Percentiles rank a stretch among this genome's conserved stretches.
Evolutionary conservation across 2,888 invertebrate genomes (phyloP).

Genomic region (Diplolepis rosae): DNA sequence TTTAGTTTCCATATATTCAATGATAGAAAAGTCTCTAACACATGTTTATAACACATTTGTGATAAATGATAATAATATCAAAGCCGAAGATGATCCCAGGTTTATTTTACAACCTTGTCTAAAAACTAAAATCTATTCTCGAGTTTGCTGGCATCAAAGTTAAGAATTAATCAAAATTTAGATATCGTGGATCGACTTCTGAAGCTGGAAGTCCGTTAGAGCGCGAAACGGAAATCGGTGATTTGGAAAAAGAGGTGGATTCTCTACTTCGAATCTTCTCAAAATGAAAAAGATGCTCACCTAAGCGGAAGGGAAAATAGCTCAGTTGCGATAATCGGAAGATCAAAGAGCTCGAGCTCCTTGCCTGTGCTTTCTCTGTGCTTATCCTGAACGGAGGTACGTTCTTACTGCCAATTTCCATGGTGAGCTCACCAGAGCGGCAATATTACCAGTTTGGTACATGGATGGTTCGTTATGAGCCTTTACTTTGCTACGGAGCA

Average conservation of each 20-base stretch:
- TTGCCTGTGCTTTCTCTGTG: conserved; percentile 8
- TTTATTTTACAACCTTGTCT: not conserved
- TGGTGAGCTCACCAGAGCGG: conserved; percentile 44
- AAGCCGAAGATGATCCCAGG: no score
- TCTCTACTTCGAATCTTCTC: conserved; percentile 36
- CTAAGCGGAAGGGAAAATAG: conserved; percentile 45
- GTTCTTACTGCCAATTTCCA: conserved; percentile 49
- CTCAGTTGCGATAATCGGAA: conserved; percentile 56
- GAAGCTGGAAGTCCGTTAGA: not conserved
- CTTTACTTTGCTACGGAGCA: conserved; percentile 37
- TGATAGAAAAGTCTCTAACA: no score
- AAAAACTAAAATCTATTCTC: not conserved
- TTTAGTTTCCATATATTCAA: no score
- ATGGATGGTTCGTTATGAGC: not conserved
- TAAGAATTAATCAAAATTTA: conserved; percentile 16
- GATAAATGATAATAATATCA: no score
- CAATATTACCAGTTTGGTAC: conserved; percentile 47
- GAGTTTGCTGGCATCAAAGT: not conserved
- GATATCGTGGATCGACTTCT: not conserved
- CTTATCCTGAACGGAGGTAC: conserved; percentile 32
- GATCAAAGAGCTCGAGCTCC: conserved; percentile 54
- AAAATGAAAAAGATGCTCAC: conserved; percentile 53
- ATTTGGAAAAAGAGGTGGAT: conserved; percentile 29
- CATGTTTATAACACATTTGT: no score
- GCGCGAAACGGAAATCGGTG: conserved; percentile 17